Evolutionary conservation across 1,140 invertebrate species (phyloP).

Genomic region (Caerostris extrusa): DNA sequence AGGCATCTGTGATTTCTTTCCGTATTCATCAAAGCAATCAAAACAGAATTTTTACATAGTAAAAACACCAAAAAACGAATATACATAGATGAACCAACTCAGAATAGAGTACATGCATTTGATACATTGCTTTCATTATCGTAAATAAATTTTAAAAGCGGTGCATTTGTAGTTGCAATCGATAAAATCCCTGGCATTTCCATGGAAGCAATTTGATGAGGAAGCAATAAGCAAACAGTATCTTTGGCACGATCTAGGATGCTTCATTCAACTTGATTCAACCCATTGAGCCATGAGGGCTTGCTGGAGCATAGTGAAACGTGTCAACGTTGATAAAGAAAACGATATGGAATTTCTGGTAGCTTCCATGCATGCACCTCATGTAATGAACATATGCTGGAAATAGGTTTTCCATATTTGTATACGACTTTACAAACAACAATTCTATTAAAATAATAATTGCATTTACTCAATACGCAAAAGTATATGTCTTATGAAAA

Average conservation of each 20-base stretch:
- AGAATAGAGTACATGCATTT: neutral
- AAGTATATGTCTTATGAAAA: too few relatives aligned
- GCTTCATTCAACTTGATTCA: neutral
- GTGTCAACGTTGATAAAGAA: neutral
- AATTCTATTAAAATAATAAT: neutral
- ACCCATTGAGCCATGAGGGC: neutral
- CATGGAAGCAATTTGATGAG: neutral
- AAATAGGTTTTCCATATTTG: neutral
- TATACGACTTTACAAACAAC: neutral
- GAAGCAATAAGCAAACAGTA: neutral
- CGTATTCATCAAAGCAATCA: slow-evolving; percentile 2
- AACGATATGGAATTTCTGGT: neutral
- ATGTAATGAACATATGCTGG: neutral
- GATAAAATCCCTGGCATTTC: neutral
- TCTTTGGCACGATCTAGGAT: neutral
- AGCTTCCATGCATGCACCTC: neutral
- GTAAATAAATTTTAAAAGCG: slow-evolving; percentile 34
- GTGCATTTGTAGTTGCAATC: neutral
- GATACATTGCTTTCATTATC: neutral
- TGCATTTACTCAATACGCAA: neutral
- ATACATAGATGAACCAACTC: neutral
- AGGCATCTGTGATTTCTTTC: neutral
- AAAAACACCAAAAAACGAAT: neutral
- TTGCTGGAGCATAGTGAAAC: slow-evolving; percentile 11
- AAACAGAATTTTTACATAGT: neutral